A percentile compares a stretch with the other conserved stretches of the same genome.
These are phyloP conservation scores for Cordilura impudica DNA, from an alignment of 2,888 invertebrate genomes.

Conservation along the genomic window DNA sequence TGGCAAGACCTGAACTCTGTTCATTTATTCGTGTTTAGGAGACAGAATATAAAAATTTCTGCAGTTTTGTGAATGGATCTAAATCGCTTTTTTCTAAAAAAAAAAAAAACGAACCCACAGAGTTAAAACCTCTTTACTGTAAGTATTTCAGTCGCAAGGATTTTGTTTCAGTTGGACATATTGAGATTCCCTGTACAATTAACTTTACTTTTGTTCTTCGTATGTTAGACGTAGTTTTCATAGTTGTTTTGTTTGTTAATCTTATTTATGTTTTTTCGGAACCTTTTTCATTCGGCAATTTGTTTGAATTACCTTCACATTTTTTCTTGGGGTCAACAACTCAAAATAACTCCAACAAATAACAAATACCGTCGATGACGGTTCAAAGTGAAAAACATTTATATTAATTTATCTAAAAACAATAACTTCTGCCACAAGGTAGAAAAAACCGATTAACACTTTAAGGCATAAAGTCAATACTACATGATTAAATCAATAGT, in stretches of 20 bases:
- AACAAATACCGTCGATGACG: background rate
- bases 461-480: conserved; percentile 31
- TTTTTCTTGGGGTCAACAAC: no score
- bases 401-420: conserved; percentile 33
- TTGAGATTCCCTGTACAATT: background rate
- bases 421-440: conserved; percentile 12
- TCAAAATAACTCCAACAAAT: background rate
- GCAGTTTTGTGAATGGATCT: no score
- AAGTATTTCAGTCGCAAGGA: no score
- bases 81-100: no score
- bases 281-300: conserved; percentile 13
- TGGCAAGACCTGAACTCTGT: no score
- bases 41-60: no score
- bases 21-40: no score
- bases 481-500: conserved; percentile 45
- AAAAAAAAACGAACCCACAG: no score
- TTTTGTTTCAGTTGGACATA: no score
- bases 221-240: background rate
- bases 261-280: conserved; percentile 38
- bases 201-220: conserved; percentile 7
- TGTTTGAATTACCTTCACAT: conserved; percentile 1
- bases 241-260: conserved; percentile 14
- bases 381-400: conserved; percentile 8
- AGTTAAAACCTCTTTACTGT: no score
- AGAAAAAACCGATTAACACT: conserved; percentile 40